These are phyloP conservation scores for Sebastes matsubarae DNA, from an alignment of 2,797 vertebrate genomes.

Conservation along the genomic window DNA sequence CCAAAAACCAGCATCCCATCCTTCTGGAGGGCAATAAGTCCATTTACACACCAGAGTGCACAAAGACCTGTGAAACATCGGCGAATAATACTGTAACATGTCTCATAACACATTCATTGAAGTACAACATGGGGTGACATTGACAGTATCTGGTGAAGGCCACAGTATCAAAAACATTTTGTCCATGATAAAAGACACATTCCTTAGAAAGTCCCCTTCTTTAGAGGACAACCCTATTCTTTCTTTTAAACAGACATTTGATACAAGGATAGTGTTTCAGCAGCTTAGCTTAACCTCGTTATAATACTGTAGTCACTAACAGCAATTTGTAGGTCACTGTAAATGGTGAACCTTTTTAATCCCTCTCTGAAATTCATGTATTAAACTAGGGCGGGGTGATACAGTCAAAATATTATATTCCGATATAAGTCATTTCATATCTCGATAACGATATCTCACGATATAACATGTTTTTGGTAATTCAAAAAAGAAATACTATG, in stretches of 20 bases:
- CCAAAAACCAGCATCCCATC: conserved; percentile 94
- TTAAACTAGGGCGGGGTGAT: background rate
- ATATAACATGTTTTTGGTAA: too few species aligned
- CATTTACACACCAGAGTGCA: conserved; percentile 97
- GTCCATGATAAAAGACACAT: background rate
- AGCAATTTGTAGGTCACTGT: background rate
- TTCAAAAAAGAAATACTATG: too few species aligned
- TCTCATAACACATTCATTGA: background rate
- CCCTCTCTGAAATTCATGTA: background rate
- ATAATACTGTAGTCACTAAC: background rate
- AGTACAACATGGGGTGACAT: background rate
- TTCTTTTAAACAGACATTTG: conserved; percentile 12
- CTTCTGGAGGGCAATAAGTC: conserved; percentile 89
- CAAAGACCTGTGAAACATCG: conserved; percentile 84
- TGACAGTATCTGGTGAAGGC: background rate
- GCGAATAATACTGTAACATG: background rate
- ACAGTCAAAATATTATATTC: too few species aligned
- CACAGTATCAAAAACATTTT: background rate
- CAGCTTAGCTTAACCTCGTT: background rate
- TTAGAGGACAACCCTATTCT: background rate
- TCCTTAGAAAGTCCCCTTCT: background rate
- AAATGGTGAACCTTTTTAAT: background rate
- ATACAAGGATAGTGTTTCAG: background rate
- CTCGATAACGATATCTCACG: too few species aligned
- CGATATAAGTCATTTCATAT: too few species aligned